Evolutionary conservation across 2,888 invertebrate genomes (phyloP), one percentile per base, ranked within the genome.

Genomic region (Plebejus argus): DNA sequence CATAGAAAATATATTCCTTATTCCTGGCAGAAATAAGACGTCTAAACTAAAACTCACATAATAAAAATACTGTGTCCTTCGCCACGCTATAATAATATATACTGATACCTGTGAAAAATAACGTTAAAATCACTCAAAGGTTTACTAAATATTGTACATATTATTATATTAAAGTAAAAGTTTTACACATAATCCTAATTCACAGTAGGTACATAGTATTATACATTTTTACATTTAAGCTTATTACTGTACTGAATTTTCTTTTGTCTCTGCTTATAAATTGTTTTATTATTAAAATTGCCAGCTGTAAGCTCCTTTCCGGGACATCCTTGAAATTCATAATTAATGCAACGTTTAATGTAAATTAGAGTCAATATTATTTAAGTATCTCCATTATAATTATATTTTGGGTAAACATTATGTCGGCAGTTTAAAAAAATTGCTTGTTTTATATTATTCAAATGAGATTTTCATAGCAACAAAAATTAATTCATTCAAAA

Each of bases 241-340:
- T 66, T 66, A 33, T 66, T 33, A 66, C 0, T 66, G 15, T 18
- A 15, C 28, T 33, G 28, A 66, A 66, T 66, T 28, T 66, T 66
- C 66, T 66, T 66, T 66, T 66, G 66, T 66, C 66, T 66, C 15
- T 6, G 66, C 66, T 66, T 66, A 66, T 66, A 66, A 66, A 66
- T 66, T 66, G 66, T 66, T 66, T 33, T 28, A 15, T 66, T 66
- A 66, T 28, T 66, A 66, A 28, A 28, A 66, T 66, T 28, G 28
- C 66, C 28, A 66, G 28, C 66, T 7, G 28, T 66, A 66, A 66
- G 66, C 66, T 66, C 15, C 66, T 66, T 15, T 66, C 66, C 15
- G 28, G 28, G 15, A 28, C 15, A 66, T 66, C 28, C 66, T 66
- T 66, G 66, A 66, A 66, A 15, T 66, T 33, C 28, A 33, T 66